A percentile compares a stretch with the other conserved stretches of the same genome.
phyloP scores from a whole-genome alignment of 2,888 invertebrate species.

The Oconnorella tubifera region DNA sequence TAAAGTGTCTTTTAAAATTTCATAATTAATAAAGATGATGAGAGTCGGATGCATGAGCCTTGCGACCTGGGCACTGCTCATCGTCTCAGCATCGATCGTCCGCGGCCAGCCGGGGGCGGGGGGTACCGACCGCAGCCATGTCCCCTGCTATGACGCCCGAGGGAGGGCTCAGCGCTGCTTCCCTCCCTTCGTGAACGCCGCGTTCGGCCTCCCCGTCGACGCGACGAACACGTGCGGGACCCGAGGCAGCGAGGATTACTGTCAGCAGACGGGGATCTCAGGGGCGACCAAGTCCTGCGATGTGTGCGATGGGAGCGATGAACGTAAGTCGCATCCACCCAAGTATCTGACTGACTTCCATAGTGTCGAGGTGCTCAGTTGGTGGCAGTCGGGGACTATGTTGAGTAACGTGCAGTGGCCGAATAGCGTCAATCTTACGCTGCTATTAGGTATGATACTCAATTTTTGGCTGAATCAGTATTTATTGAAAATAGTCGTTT shows the following conservation, averaged over 20 bases:
- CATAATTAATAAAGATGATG: constrained; percentile 3
- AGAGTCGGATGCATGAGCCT: too few relatives aligned
- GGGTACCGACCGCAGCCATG: neutral
- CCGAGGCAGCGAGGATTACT: constrained; percentile 64
- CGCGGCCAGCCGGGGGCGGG: neutral
- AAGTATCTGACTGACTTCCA: constrained; percentile 85
- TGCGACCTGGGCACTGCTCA: too few relatives aligned
- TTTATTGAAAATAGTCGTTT: too few relatives aligned
- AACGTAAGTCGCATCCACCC: constrained; percentile 66
- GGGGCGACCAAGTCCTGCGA: constrained; percentile 65
- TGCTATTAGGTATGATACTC: constrained; percentile 68
- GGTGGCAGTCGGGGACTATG: constrained; percentile 77
- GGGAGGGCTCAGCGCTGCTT: constrained; percentile 73
- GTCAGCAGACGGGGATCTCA: constrained; percentile 77
- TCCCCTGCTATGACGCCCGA: constrained; percentile 50
- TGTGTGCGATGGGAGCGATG: constrained; percentile 64
- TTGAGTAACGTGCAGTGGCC: constrained; percentile 82
- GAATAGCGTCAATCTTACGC: constrained; percentile 84
- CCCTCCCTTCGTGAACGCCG: constrained; percentile 94
- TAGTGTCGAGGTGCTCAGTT: constrained; percentile 62
- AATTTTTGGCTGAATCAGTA: too few relatives aligned
- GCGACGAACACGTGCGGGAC: constrained; percentile 95
- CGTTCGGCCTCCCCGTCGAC: constrained; percentile 81
- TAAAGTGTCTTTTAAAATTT: too few relatives aligned
- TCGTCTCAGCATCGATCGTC: neutral